A percentile compares a stretch with the other conserved stretches of the same genome.
phyloP scores from a whole-genome alignment of 2,113 vertebrate species.

The Xenus cinereus region DNA sequence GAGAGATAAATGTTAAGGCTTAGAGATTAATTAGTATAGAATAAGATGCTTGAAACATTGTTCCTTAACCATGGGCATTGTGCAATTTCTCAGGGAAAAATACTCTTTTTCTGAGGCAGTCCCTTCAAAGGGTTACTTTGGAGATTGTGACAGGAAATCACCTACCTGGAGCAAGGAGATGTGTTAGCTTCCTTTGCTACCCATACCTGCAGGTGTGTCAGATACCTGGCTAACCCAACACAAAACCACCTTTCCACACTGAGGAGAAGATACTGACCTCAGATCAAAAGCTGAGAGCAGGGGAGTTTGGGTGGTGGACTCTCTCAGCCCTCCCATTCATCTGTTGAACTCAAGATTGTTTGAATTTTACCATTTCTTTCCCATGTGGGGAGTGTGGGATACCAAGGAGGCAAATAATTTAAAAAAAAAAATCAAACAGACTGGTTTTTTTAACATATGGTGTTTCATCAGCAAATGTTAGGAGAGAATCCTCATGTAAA shows the following conservation, averaged over 20 bases:
- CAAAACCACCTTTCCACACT: neutral
- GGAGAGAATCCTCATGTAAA: neutral
- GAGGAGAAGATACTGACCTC: neutral
- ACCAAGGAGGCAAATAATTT: neutral
- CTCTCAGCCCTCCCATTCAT: neutral
- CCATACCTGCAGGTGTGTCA: neutral
- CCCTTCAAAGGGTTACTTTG: neutral
- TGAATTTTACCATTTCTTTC: neutral
- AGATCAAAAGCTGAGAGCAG: neutral
- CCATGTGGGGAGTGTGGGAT: neutral
- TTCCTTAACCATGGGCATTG: constrained; percentile 61
- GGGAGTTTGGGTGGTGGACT: neutral
- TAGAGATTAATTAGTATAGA: constrained; percentile 72
- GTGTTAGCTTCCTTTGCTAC: neutral
- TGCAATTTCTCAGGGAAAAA: neutral
- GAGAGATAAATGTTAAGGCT: constrained; percentile 67
- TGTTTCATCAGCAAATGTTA: neutral
- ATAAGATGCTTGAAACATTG: constrained; percentile 67
- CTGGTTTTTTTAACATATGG: neutral
- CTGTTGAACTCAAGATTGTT: neutral
- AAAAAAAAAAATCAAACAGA: too few species aligned
- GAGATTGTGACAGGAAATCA: neutral
- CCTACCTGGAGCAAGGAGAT: neutral
- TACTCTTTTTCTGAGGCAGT: neutral
- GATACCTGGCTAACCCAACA: neutral